Percentiles rank a stretch among this genome's conserved stretches.
These are phyloP conservation scores for Caenorhabditis zanzibari DNA, from an alignment of 2,888 invertebrate genomes.

Conservation along the genomic window DNA sequence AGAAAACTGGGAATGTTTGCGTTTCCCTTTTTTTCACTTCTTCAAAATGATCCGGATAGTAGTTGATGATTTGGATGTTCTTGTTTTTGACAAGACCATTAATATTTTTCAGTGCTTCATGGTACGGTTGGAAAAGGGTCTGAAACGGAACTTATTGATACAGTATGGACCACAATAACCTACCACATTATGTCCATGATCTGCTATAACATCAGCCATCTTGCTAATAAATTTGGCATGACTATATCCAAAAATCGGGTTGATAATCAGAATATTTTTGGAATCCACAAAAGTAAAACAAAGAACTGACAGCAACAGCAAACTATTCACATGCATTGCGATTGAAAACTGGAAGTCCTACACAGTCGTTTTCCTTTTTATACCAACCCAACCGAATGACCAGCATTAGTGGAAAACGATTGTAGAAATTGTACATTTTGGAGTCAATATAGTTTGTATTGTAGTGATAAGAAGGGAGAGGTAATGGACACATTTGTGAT, in stretches of 20 bases:
- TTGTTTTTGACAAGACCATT: constrained; percentile 39
- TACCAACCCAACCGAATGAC: constrained; percentile 8
- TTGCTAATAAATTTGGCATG: constrained; percentile 57
- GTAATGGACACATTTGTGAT: constrained; percentile 6
- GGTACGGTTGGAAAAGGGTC: constrained; percentile 48
- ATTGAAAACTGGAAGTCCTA: neutral
- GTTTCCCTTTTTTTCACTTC: constrained; percentile 21
- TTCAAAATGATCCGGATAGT: constrained; percentile 45
- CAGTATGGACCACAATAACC: neutral
- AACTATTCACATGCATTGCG: constrained; percentile 48
- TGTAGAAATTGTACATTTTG: constrained; percentile 1
- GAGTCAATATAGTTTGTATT: neutral
- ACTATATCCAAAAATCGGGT: constrained; percentile 57
- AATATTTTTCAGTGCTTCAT: constrained; percentile 34
- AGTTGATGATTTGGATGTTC: constrained; percentile 40
- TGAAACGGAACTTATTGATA: constrained; percentile 4
- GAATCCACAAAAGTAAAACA: neutral
- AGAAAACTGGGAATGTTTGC: constrained; percentile 50
- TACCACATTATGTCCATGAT: constrained; percentile 61
- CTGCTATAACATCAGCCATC: constrained; percentile 48
- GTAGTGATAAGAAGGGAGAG: constrained; percentile 11
- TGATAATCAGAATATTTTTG: constrained; percentile 50
- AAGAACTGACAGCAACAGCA: constrained; percentile 4
- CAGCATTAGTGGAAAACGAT: neutral
- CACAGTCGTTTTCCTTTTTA: constrained; percentile 17